A percentile compares a stretch with the other conserved stretches of the same genome.
phyloP scores from a whole-genome alignment of 2,888 invertebrate genomes.

The Microdon myrmicae region DNA sequence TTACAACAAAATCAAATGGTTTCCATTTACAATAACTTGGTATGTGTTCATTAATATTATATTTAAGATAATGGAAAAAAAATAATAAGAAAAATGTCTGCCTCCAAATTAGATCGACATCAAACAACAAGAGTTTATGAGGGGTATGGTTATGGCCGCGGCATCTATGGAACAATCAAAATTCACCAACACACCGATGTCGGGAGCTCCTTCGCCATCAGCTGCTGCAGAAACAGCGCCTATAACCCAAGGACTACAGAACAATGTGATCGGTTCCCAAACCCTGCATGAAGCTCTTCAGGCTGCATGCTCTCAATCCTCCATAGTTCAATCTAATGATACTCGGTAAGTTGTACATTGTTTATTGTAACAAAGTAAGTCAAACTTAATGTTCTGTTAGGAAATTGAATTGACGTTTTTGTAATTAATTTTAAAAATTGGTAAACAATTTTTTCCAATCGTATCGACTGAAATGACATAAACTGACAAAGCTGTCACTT shows the following conservation, averaged over 20 bases:
- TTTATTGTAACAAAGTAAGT: neutral
- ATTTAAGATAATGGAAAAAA: too few species aligned
- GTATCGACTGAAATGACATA: too few species aligned
- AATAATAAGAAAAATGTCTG: slow-evolving; percentile 6
- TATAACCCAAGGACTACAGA: slow-evolving; percentile 47
- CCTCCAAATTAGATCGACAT: slow-evolving; percentile 55
- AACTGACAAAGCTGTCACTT: too few species aligned
- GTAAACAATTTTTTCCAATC: too few species aligned
- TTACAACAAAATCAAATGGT: slow-evolving; percentile 67
- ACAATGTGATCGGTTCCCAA: slow-evolving; percentile 54
- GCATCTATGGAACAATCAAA: slow-evolving; percentile 50
- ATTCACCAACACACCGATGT: slow-evolving; percentile 42
- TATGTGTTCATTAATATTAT: slow-evolving; percentile 62
- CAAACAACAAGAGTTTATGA: slow-evolving; percentile 57
- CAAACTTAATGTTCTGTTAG: too few species aligned
- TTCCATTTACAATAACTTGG: slow-evolving; percentile 66
- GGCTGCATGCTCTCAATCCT: slow-evolving; percentile 56
- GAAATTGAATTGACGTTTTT: too few species aligned
- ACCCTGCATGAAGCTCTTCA: slow-evolving; percentile 57
- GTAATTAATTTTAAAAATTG: too few species aligned
- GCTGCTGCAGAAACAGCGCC: slow-evolving; percentile 48
- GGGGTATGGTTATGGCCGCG: slow-evolving; percentile 53
- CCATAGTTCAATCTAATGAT: slow-evolving; percentile 51
- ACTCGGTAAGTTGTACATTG: slow-evolving; percentile 42
- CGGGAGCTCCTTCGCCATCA: slow-evolving; percentile 43